A percentile compares a stretch with the other conserved stretches of the same genome.
Evolutionary conservation across 2,888 invertebrate species (phyloP).

Genomic region (Ophion obscuratus): DNA sequence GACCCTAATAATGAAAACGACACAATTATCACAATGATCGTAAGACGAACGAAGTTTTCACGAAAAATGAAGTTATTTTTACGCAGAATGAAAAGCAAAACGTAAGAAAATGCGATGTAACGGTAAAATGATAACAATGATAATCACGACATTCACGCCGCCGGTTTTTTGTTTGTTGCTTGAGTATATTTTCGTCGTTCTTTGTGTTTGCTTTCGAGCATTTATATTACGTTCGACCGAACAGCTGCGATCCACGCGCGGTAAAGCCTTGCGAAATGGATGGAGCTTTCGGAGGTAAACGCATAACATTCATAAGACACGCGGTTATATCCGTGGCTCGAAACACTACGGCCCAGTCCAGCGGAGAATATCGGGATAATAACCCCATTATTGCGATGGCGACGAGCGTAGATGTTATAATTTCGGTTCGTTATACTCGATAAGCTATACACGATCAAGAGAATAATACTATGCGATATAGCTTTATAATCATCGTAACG

Average conservation of each 20-base stretch:
- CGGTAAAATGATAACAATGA: constrained; percentile 23
- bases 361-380: constrained; percentile 18
- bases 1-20: constrained; percentile 54
- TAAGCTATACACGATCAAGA: neutral
- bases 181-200: constrained; percentile 34
- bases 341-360: constrained; percentile 8
- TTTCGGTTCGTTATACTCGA: neutral
- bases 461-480: constrained; percentile 29
- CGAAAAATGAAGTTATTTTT: neutral
- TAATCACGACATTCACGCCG: constrained; percentile 8
- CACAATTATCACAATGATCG: constrained; percentile 52
- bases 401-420: neutral
- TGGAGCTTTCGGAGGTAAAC: constrained; percentile 22
- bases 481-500: constrained; percentile 32
- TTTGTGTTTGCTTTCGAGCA: constrained; percentile 24
- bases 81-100: constrained; percentile 3
- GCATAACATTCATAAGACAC: constrained; percentile 35
- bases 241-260: constrained; percentile 18
- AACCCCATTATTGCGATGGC: too few relatives aligned
- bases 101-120: constrained; percentile 9
- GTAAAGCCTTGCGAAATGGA: constrained; percentile 1
- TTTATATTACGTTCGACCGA: constrained; percentile 31
- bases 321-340: constrained; percentile 13
- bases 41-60: constrained; percentile 36
- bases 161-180: neutral